phyloP scores from a whole-genome alignment of 2,113 vertebrate genomes.

The Puma concolor region DNA sequence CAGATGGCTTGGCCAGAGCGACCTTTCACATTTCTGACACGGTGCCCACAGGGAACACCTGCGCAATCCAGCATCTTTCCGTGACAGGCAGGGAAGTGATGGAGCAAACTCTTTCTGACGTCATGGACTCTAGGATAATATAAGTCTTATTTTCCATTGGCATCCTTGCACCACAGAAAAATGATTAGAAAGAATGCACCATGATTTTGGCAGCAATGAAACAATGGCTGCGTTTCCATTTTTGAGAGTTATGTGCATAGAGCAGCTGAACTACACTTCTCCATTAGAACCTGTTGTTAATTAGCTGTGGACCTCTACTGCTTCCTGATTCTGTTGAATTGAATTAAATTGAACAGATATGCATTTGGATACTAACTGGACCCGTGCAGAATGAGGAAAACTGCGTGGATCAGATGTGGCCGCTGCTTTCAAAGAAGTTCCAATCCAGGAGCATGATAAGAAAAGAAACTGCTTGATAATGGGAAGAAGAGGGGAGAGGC shows the following conservation, averaged over 20 bases:
- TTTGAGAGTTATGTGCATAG: neutral
- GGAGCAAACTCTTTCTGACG: neutral
- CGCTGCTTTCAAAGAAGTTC: neutral
- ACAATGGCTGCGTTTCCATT: neutral
- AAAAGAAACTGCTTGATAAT: neutral
- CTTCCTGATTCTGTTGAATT: neutral
- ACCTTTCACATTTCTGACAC: neutral
- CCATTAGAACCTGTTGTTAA: neutral
- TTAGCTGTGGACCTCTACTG: neutral
- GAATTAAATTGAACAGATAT: neutral
- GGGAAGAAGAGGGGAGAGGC: neutral
- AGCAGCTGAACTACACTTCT: neutral
- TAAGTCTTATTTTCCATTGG: neutral
- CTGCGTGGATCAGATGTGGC: neutral
- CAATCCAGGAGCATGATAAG: rapidly evolving
- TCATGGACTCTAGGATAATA: neutral
- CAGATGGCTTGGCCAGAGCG: neutral
- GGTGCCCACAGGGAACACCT: neutral
- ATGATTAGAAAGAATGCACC: neutral
- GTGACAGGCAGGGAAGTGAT: neutral
- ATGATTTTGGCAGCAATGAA: neutral
- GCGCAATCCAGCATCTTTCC: neutral
- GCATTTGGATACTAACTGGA: neutral
- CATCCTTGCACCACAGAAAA: neutral
- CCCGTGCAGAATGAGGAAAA: neutral